phyloP scores from a whole-genome alignment of 2,888 invertebrate genomes.

The Callosobruchus maculatus region DNA sequence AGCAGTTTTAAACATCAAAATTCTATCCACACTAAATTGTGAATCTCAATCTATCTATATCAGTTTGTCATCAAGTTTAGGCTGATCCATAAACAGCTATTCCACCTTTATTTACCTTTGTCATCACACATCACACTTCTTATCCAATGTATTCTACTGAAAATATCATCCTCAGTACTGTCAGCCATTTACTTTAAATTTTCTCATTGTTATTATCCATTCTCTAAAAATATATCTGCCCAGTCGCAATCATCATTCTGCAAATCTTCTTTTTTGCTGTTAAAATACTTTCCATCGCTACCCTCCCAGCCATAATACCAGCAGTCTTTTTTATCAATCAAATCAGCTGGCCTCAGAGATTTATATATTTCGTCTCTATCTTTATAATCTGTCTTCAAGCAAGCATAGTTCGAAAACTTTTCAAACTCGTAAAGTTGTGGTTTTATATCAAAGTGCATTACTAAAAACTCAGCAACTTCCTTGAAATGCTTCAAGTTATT shows the following conservation, averaged over 20 bases:
- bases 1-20: too few relatives aligned
- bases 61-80: too few relatives aligned
- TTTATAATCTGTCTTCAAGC: slow-evolving; percentile 32
- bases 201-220: slow-evolving; percentile 20
- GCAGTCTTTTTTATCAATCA: slow-evolving; percentile 8
- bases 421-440: slow-evolving; percentile 41
- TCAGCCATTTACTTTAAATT: too few relatives aligned
- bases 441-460: slow-evolving; percentile 54
- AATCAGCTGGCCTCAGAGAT: slow-evolving; percentile 24
- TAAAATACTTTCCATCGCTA: slow-evolving; percentile 41
- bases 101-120: too few relatives aligned
- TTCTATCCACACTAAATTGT: too few relatives aligned
- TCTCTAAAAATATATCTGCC: slow-evolving; percentile 38
- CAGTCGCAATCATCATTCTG: slow-evolving; percentile 30
- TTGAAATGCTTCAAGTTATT: slow-evolving; percentile 69
- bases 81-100: too few relatives aligned
- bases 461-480: slow-evolving; percentile 68
- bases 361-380: slow-evolving; percentile 30
- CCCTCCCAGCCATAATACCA: slow-evolving; percentile 23
- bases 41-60: too few relatives aligned
- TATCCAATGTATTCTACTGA: too few relatives aligned
- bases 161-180: too few relatives aligned
- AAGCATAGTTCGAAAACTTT: slow-evolving; percentile 28
- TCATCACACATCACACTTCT: too few relatives aligned
- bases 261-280: slow-evolving; percentile 23